phyloP scores from a whole-genome alignment of 2,113 vertebrate genomes.

The Oriolus oriolus region DNA sequence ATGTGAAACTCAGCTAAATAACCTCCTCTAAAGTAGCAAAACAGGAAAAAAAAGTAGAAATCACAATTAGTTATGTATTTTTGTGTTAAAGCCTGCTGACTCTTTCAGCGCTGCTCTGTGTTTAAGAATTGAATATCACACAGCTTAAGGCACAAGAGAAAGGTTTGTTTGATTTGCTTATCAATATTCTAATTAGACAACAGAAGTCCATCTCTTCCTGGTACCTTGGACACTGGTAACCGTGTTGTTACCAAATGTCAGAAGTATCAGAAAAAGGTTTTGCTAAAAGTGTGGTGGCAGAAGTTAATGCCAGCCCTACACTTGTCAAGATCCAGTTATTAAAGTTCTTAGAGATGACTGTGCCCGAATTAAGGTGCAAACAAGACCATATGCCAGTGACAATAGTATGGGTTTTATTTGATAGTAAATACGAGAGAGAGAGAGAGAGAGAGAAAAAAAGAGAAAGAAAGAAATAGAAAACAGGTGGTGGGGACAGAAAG shows the following conservation, averaged over 20 bases:
- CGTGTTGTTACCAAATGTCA: neutral
- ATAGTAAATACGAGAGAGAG: neutral
- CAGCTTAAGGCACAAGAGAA: neutral
- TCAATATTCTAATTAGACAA: neutral
- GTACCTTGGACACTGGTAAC: neutral
- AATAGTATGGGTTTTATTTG: neutral
- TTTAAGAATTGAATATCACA: neutral
- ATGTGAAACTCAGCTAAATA: slow-evolving; percentile 22
- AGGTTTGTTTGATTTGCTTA: neutral
- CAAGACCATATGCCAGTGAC: neutral
- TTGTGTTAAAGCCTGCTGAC: neutral
- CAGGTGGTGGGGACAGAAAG: neutral
- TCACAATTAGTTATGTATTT: neutral
- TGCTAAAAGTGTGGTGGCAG: neutral
- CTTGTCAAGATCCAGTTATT: neutral
- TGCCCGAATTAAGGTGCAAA: neutral
- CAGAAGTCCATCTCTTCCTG: neutral
- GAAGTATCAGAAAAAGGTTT: neutral
- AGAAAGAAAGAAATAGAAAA: neutral
- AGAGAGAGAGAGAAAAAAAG: neutral
- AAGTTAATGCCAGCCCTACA: neutral
- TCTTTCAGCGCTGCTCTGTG: neutral
- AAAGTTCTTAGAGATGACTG: neutral
- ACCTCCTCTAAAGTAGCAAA: neutral
- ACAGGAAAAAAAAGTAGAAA: neutral